Evolutionary conservation across 2,113 vertebrate species (phyloP).

Genomic region (Loxodonta africana): DNA sequence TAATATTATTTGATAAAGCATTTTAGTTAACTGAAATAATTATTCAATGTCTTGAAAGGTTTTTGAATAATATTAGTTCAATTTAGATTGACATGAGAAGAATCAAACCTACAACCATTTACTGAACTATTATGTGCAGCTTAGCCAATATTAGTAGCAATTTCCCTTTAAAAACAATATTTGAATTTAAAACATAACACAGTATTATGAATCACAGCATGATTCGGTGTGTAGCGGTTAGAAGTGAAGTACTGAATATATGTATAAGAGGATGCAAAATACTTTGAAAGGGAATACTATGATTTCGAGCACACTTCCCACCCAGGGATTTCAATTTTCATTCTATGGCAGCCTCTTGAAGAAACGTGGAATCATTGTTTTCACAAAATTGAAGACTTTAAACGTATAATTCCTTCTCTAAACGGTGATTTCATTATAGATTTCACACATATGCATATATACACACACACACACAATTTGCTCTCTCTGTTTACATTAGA

Average conservation of each 20-base stretch:
- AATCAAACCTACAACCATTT: conserved; percentile 78
- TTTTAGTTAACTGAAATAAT: conserved; percentile 81
- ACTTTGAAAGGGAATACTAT: conserved; percentile 79
- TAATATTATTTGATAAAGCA: conserved; percentile 69
- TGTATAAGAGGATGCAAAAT: conserved; percentile 69
- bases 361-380: conserved; percentile 75
- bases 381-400: conserved; percentile 79
- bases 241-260: conserved; percentile 81
- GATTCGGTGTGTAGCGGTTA: conserved; percentile 76
- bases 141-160: conserved; percentile 74
- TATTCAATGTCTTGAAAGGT: conserved; percentile 73
- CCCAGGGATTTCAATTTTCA: conserved; percentile 78
- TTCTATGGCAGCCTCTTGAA: conserved; percentile 75
- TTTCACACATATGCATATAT: conserved; percentile 63
- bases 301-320: conserved; percentile 76
- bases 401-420: conserved; percentile 78
- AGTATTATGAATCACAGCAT: conserved; percentile 77
- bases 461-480: conserved; percentile 51
- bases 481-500: conserved; percentile 73
- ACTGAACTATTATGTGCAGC: conserved; percentile 74
- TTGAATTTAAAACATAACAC: conserved; percentile 80
- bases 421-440: conserved; percentile 74
- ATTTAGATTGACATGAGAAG: conserved; percentile 69
- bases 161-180: conserved; percentile 82
- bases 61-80: conserved; percentile 68